Conservation (phyloP, 2,888 invertebrate species). For the Zeuzera pyrina region DNA sequence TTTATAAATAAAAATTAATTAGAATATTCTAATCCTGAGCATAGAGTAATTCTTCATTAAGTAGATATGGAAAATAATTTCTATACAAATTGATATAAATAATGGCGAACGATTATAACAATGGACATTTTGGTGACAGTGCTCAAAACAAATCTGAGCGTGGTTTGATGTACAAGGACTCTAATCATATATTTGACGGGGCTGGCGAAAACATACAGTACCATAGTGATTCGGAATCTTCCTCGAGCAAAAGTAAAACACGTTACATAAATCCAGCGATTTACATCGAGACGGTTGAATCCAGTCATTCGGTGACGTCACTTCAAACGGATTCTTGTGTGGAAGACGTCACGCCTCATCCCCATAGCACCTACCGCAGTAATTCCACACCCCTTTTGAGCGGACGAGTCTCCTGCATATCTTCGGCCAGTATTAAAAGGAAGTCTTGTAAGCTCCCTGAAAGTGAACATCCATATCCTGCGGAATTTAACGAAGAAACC, state of each 20-base stretch:
- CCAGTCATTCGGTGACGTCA: constrained; percentile 54
- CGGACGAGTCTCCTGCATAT: constrained; percentile 42
- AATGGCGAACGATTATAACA: constrained; percentile 47
- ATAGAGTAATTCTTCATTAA: constrained; percentile 2
- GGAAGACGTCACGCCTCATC: constrained; percentile 57
- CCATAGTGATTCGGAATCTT: constrained; percentile 59
- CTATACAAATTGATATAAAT: constrained; percentile 10
- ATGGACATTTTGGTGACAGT: constrained; percentile 53
- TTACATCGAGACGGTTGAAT: constrained; percentile 66
- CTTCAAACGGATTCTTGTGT: constrained; percentile 41
- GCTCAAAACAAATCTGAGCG: constrained; percentile 30
- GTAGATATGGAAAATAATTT: constrained; percentile 10
- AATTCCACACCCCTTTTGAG: constrained; percentile 58
- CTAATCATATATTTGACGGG: constrained; percentile 56
- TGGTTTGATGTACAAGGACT: constrained; percentile 29
- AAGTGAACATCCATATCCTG: constrained; percentile 13
- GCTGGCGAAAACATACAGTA: constrained; percentile 59
- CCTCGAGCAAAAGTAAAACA: constrained; percentile 51
- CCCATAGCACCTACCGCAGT: constrained; percentile 54
- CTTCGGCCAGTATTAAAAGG: constrained; percentile 48
- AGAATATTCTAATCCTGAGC: no score
- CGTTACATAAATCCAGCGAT: constrained; percentile 76
- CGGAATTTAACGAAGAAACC: constrained; percentile 25
- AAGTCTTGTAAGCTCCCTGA: constrained; percentile 46
- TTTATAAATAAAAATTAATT: background rate